Percentiles rank a stretch among this genome's conserved stretches.
Evolutionary conservation across 2,113 vertebrate species (phyloP).

Genomic region (Cranoglanis bouderius): DNA sequence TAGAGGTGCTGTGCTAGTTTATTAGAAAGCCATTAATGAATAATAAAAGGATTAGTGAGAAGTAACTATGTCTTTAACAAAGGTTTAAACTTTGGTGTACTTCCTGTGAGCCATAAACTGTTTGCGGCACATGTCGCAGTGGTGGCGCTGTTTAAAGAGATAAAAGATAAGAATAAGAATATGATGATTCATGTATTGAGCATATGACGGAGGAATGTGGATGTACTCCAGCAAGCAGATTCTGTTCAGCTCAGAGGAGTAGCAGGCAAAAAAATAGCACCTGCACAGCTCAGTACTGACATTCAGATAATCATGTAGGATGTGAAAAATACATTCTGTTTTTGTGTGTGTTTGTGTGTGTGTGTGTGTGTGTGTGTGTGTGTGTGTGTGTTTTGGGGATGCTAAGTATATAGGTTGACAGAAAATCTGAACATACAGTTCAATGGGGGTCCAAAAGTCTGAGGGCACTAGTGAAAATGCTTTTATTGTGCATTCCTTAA

Average conservation of each 20-base stretch:
- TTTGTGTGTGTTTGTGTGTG: constrained; percentile 6
- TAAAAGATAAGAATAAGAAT: not conserved
- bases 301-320: not conserved
- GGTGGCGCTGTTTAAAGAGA: not conserved
- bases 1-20: not conserved
- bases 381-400: not conserved
- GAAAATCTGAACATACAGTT: not conserved
- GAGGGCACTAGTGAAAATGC: not conserved
- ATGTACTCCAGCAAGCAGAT: not conserved
- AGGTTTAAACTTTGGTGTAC: not conserved
- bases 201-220: constrained; percentile 6
- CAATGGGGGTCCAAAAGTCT: not conserved
- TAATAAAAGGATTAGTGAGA: not conserved
- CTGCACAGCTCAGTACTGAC: constrained; percentile 7
- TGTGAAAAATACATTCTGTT: constrained; percentile 9
- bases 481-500: too few relatives aligned
- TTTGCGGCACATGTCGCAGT: not conserved
- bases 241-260: not conserved
- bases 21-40: not conserved
- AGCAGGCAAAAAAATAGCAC: constrained; percentile 5
- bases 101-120: not conserved
- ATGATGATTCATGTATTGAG: constrained; percentile 37
- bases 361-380: constrained; percentile 21
- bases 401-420: not conserved
- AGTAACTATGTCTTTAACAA: not conserved